Evolutionary conservation across 2,113 vertebrate species (phyloP).

Genomic region (Tragelaphus scriptus): DNA sequence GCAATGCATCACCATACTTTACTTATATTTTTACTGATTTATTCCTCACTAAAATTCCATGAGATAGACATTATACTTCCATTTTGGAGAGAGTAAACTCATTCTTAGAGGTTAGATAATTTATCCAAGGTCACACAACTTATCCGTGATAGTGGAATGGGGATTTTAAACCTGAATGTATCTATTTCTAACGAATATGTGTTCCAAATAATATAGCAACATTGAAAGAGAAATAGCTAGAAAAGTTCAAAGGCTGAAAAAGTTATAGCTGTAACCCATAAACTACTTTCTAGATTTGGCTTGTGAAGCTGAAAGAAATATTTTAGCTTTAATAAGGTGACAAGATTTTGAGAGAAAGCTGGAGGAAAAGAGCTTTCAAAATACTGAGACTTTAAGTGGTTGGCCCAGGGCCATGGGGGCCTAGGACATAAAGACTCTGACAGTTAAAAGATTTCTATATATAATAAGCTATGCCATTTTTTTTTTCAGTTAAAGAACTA

Average conservation of each 20-base stretch:
- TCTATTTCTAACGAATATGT: constrained; percentile 18
- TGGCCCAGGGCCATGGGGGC: background rate
- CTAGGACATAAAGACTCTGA: background rate
- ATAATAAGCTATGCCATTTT: background rate
- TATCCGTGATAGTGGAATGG: background rate
- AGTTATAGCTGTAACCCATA: constrained; percentile 8
- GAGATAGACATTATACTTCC: background rate
- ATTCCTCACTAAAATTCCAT: background rate
- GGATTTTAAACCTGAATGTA: background rate
- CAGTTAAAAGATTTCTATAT: constrained; percentile 21
- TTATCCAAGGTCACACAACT: background rate
- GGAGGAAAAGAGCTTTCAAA: constrained; percentile 32
- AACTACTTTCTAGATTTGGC: constrained; percentile 26
- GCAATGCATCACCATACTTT: background rate
- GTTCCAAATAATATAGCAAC: background rate
- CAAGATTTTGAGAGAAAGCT: constrained; percentile 43
- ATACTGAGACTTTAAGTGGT: background rate
- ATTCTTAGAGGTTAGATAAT: background rate
- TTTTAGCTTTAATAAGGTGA: constrained; percentile 58
- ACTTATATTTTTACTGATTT: background rate
- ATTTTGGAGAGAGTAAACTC: background rate
- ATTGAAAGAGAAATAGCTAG: constrained; percentile 25
- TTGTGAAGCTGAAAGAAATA: constrained; percentile 44
- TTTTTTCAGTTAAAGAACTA: constrained; percentile 7
- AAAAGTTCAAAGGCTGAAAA: constrained; percentile 36